Evolutionary conservation across 1,140 invertebrate species (phyloP).

Genomic region (Oryzaephilus surinamensis): DNA sequence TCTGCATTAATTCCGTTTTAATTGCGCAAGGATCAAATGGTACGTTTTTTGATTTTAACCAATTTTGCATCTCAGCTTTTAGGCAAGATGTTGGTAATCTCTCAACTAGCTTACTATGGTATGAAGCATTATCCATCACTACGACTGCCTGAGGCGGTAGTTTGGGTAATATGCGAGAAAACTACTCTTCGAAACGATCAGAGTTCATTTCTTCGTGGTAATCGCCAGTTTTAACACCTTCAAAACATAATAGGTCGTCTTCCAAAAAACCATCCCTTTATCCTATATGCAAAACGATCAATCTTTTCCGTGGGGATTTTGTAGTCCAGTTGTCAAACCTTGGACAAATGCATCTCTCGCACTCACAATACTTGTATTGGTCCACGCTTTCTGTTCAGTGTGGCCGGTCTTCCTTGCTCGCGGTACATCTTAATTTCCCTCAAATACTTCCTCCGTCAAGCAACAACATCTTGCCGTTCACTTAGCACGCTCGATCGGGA

Average conservation of each 20-base stretch:
- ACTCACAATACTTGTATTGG: constrained; percentile 1
- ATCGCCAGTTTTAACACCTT: constrained; percentile 1
- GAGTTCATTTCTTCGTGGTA: not conserved
- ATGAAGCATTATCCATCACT: not conserved
- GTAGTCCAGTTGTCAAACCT: constrained; percentile 22
- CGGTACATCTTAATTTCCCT: constrained; percentile 3
- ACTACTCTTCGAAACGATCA: not conserved
- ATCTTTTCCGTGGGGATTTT: constrained; percentile 24
- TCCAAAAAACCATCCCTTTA: constrained; percentile 24
- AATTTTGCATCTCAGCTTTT: not conserved
- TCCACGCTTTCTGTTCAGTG: constrained; percentile 12
- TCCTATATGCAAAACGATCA: constrained; percentile 26
- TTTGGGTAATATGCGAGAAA: not conserved
- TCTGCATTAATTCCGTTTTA: not conserved
- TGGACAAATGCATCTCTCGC: constrained; percentile 12
- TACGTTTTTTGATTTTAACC: not conserved
- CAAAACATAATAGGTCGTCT: constrained; percentile 8
- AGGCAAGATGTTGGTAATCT: not conserved
- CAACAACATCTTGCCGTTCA: constrained; percentile 5
- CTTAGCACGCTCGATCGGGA: constrained; percentile 1
- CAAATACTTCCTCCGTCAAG: constrained; percentile 9
- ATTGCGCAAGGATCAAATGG: not conserved
- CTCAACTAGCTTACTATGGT: not conserved
- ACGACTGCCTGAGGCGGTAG: not conserved
- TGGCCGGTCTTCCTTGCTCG: constrained; percentile 7